Evolutionary conservation across 2,113 vertebrate genomes (phyloP).

Genomic region (Odobenus rosmarus): DNA sequence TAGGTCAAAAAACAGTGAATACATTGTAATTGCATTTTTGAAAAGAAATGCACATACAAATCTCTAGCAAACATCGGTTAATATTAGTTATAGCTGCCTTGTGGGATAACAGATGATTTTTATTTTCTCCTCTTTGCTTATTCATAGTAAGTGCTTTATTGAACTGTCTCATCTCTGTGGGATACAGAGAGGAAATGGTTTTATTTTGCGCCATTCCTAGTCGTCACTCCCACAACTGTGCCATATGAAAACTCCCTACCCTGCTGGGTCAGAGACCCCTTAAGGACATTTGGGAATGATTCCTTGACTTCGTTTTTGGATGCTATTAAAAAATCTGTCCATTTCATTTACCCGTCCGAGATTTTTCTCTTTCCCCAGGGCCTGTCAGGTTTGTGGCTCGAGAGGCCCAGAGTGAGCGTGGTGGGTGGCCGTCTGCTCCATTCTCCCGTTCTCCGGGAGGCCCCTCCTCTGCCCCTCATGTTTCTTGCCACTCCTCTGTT

Average conservation of each 20-base stretch:
- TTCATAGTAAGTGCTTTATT: constrained; percentile 65
- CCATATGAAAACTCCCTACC: constrained; percentile 10
- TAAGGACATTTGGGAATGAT: constrained; percentile 39
- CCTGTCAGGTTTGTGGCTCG: neutral
- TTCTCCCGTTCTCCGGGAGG: neutral
- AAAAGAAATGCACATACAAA: constrained; percentile 60
- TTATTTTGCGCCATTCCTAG: constrained; percentile 48
- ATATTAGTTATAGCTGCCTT: constrained; percentile 64
- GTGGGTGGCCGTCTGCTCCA: neutral
- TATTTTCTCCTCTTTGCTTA: constrained; percentile 68
- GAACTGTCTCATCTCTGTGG: constrained; percentile 54
- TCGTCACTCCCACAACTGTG: neutral
- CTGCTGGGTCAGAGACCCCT: constrained; percentile 1
- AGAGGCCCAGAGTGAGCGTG: neutral
- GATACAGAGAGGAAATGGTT: constrained; percentile 61
- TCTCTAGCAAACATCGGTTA: neutral
- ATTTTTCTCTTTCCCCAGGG: neutral
- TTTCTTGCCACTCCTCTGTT: neutral
- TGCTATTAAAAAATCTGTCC: constrained; percentile 21
- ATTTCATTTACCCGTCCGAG: constrained; percentile 4
- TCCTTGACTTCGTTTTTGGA: constrained; percentile 28
- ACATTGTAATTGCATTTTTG: constrained; percentile 14
- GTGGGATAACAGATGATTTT: constrained; percentile 67
- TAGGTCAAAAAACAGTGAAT: neutral
- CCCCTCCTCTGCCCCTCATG: neutral